phyloP scores from a whole-genome alignment of 2,113 vertebrate species.

The Anhinga anhinga region DNA sequence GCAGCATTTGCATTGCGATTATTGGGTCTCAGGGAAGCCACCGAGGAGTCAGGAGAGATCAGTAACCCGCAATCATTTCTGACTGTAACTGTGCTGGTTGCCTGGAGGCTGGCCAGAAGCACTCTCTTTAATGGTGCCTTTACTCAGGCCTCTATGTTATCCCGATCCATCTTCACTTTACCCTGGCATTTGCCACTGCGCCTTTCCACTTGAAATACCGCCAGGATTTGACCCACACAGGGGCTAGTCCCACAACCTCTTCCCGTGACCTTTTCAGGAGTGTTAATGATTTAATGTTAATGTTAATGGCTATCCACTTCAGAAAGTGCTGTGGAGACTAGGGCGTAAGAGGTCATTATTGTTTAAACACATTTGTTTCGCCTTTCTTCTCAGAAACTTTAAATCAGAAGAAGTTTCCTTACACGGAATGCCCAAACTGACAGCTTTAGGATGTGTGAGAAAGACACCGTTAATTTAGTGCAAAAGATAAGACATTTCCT shows the following conservation, averaged over 20 bases:
- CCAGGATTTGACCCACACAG: rapidly evolving
- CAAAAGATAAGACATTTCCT: conserved; percentile 49
- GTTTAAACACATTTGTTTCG: conserved; percentile 24
- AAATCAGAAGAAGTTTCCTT: conserved; percentile 9
- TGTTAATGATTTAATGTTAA: not conserved
- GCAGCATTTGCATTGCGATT: not conserved
- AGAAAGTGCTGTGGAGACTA: not conserved
- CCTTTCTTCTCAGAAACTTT: conserved; percentile 19
- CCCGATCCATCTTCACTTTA: not conserved
- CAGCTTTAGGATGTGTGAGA: conserved; percentile 44
- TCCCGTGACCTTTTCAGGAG: not conserved
- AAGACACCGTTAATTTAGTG: conserved; percentile 38
- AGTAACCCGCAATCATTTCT: not conserved
- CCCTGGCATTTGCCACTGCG: not conserved
- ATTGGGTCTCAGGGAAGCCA: not conserved
- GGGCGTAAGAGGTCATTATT: not conserved
- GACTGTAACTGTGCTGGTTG: not conserved
- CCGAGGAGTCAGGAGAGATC: not conserved
- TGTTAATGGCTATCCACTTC: not conserved
- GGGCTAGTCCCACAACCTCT: not conserved
- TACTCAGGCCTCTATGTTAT: rapidly evolving
- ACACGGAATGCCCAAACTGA: not conserved
- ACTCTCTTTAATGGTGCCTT: not conserved
- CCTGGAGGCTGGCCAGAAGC: not conserved
- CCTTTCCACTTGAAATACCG: not conserved